phyloP scores from a whole-genome alignment of 2,888 invertebrate genomes.

The Orchestes rusci region DNA sequence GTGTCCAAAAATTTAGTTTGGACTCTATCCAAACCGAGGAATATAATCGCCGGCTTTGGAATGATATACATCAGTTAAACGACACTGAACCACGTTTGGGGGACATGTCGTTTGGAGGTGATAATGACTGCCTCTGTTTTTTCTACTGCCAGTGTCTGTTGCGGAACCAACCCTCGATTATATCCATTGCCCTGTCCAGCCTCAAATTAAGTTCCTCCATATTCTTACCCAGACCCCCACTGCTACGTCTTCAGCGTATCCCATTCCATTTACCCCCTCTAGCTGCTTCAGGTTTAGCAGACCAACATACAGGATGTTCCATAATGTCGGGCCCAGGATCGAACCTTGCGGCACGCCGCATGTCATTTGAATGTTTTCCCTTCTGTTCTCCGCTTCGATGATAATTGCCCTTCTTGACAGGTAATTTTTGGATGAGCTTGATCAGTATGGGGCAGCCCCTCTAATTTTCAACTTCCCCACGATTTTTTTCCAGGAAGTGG shows the following conservation, averaged over 20 bases:
- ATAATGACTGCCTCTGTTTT: slow-evolving; percentile 16
- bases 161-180: slow-evolving; percentile 8
- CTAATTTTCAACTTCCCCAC: slow-evolving; percentile 1
- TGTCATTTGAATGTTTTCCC: background rate
- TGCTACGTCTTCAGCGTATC: slow-evolving; percentile 11
- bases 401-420: slow-evolving; percentile 1
- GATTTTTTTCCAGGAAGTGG: background rate
- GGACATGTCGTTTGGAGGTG: background rate
- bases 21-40: background rate
- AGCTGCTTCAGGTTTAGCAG: slow-evolving; percentile 2
- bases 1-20: background rate
- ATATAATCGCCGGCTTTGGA: background rate
- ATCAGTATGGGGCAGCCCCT: background rate
- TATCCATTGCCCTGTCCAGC: background rate
- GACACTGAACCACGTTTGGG: background rate
- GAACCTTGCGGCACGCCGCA: slow-evolving; percentile 15
- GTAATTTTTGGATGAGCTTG: background rate
- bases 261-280: slow-evolving; percentile 6
- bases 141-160: slow-evolving; percentile 32
- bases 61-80: background rate
- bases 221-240: background rate
- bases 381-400: background rate
- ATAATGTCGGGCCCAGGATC: too few species aligned
- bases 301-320: slow-evolving; percentile 14
- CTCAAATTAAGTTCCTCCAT: too few species aligned